Base-by-base conservation (phyloP, 2,888 invertebrate genomes). In the Melinaea marsaeus region DNA sequence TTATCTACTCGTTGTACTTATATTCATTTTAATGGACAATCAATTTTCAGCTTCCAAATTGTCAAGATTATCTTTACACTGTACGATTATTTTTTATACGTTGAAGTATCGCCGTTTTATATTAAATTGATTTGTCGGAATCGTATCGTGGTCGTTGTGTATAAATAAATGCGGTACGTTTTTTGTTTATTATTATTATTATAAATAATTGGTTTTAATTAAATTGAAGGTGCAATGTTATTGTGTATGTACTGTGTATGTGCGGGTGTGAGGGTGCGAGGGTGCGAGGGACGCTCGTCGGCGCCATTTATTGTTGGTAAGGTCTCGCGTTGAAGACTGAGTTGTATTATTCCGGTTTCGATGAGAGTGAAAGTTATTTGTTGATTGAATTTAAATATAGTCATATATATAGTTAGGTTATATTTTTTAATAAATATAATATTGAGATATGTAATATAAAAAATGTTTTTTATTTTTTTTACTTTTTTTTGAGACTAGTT, bases 401-500 rank as follows among this genome's bases (percentile, higher is more conserved):
- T 90, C 89, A 89, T 89, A 89, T 89, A 89, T 88, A 88, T 90
- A 90, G 90, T 88, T 90, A 90, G 90, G 90, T 90, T 90, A 90
- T 90, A 90, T 90, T 90, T 90, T 90, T 90, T 90, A 90, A 90
- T 90, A 90, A 90, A 89, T 89, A 90, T 89, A 89, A 90, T 89
- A 90, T 90, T 90, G 90, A 90, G 85, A 90, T 90, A 90, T 90
- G 89, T 90, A 89, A 88, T 86, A 88, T 85, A 86, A 68, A 71
- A 32, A 64, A 56, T 76, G 80, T 73, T 69, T 87, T 88, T 89
- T 68, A 74, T 78, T 80, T 74, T 37, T 32, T 58, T 34, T n/a
- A 58, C 54, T 48, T 42, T 9, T 45, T 48, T 48, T 33, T 57
- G 48, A 11, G 68, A 72, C 69, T 71, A 71, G 70, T 64, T 65